Percentiles rank a stretch among this genome's conserved stretches.
phyloP scores from a whole-genome alignment of 2,888 invertebrate genomes.

The Ormyrus rosae region DNA sequence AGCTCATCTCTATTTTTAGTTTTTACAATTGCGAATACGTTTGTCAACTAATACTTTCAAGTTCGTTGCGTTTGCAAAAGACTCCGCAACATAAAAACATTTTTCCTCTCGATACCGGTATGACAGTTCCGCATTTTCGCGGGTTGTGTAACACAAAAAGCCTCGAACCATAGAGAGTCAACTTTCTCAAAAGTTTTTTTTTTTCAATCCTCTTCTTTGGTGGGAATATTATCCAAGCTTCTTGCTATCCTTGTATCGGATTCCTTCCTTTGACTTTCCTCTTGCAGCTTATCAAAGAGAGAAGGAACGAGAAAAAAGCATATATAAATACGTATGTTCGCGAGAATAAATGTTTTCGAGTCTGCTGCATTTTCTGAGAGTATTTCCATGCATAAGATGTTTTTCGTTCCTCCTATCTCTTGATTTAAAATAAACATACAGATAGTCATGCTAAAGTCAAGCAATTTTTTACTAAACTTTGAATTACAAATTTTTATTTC shows the following conservation, averaged over 20 bases:
- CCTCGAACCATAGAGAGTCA: neutral
- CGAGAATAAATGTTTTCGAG: slow-evolving; percentile 5
- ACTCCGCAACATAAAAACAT: slow-evolving; percentile 17
- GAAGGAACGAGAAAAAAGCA: slow-evolving; percentile 1
- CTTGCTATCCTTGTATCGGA: neutral
- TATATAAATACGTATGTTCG: neutral
- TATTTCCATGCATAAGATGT: neutral
- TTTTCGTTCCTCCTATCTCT: neutral
- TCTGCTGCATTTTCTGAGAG: neutral
- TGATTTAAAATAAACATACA: neutral
- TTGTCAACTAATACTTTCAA: slow-evolving; percentile 42
- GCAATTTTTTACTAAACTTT: too few species aligned
- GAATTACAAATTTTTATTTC: neutral
- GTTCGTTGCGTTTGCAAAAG: slow-evolving; percentile 21
- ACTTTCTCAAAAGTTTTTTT: slow-evolving; percentile 38
- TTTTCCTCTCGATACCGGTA: slow-evolving; percentile 1
- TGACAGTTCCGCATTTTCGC: neutral
- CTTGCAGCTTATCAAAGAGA: slow-evolving; percentile 26
- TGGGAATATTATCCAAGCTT: neutral
- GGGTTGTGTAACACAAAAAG: too few species aligned
- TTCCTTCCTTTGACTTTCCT: slow-evolving; percentile 1
- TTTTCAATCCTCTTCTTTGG: slow-evolving; percentile 27
- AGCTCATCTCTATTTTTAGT: slow-evolving; percentile 49
- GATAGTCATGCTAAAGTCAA: neutral
- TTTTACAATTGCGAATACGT: neutral